phyloP scores from a whole-genome alignment of 2,113 vertebrate species.

The Perca schrenkii region DNA sequence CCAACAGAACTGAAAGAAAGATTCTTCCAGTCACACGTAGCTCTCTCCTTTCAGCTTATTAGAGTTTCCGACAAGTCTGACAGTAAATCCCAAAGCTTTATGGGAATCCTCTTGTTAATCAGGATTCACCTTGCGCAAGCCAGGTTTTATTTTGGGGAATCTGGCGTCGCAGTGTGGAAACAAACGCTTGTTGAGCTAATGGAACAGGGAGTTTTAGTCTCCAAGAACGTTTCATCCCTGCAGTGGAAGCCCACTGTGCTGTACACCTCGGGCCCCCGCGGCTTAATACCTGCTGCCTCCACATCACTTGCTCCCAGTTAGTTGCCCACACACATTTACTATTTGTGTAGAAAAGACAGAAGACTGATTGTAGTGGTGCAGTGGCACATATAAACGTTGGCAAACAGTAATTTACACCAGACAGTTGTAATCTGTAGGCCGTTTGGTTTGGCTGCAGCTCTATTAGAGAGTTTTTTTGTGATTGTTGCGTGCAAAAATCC shows the following conservation, averaged over 20 bases:
- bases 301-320: conserved; percentile 37
- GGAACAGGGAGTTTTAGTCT: conserved; percentile 54
- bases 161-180: conserved; percentile 50
- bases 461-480: too few species aligned
- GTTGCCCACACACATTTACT: conserved; percentile 53
- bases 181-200: conserved; percentile 53
- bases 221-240: conserved; percentile 49
- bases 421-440: conserved; percentile 1
- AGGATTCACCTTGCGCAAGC: conserved; percentile 57
- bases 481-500: too few species aligned
- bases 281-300: conserved; percentile 59
- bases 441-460: neutral
- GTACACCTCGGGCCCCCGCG: neutral
- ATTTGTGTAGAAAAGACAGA: conserved; percentile 33
- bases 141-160: conserved; percentile 9
- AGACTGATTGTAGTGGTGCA: conserved; percentile 16
- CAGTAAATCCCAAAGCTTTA: conserved; percentile 65
- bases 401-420: conserved; percentile 14
- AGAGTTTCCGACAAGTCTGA: conserved; percentile 53
- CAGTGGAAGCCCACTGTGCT: conserved; percentile 28
- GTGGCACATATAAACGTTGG: conserved; percentile 25
- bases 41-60: conserved; percentile 22
- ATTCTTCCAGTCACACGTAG: conserved; percentile 23
- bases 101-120: conserved; percentile 72
- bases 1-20: conserved; percentile 3